These are phyloP conservation scores for Suricata suricatta DNA, from an alignment of 2,113 vertebrate genomes.

Conservation along the genomic window DNA sequence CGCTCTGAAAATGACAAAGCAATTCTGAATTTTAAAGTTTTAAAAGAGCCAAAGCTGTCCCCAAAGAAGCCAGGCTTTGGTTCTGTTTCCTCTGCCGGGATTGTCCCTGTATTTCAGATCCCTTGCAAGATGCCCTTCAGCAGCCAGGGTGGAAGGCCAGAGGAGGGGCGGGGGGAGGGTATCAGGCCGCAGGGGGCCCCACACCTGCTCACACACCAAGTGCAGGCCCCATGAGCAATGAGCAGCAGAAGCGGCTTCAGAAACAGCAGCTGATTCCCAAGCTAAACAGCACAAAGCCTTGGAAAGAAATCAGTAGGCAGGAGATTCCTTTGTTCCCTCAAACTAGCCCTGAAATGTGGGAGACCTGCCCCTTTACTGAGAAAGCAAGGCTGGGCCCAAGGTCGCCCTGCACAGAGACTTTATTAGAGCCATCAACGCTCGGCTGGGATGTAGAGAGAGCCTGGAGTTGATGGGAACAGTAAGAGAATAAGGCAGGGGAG, in stretches of 20 bases:
- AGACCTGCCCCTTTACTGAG: neutral
- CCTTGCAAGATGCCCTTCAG: neutral
- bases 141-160: accelerated
- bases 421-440: neutral
- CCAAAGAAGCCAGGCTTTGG: neutral
- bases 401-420: accelerated
- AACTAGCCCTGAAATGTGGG: neutral
- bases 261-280: neutral
- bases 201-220: neutral
- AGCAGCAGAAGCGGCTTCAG: neutral
- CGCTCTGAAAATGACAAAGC: neutral
- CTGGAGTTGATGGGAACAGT: accelerated
- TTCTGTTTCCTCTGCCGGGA: neutral
- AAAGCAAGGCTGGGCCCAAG: neutral
- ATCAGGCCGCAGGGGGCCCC: neutral
- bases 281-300: neutral
- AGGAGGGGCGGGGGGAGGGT: neutral
- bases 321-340: neutral
- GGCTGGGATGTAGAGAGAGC: accelerated
- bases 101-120: neutral
- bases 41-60: neutral
- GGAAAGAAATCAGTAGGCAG: neutral
- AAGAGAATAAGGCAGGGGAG: accelerated
- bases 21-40: neutral
- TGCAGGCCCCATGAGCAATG: accelerated